Base-by-base conservation (phyloP, 2,797 vertebrate species). In the Centropyge bicolor region DNA sequence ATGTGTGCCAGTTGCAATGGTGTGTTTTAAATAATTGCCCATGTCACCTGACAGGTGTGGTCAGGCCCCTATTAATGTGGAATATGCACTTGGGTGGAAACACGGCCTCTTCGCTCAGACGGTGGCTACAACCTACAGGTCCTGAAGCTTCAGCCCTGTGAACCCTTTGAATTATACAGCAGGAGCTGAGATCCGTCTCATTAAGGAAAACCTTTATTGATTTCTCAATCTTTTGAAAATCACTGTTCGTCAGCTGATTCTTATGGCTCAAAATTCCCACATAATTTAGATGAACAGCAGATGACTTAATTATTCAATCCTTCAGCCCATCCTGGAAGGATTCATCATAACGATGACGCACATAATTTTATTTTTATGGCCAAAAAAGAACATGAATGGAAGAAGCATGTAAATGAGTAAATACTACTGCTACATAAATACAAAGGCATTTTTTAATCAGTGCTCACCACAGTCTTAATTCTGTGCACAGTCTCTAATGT, bases 201-300 rank as follows among this genome's bases (percentile, higher is more conserved):
- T 95, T 97, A 97, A 96, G 95, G 92, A 96, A 96, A 97, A 78
- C 90, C 84, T 83, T 83, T 91, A 97, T 95, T 96, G 96, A 97
- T 96, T 97, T 96, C 91, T 95, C 76, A 91, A 95, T 97, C 92
- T 88, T 89, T 86, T 87, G 90, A 95, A 91, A 96, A 97, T 95
- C 94, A 95, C 89, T 95, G 93, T 94, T 95, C 94, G 60, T 83
- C 84, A 94, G 94, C 93, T 93, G 93, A 94, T 94, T 95, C 91
- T 87, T 93, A 89, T 82, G 90, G 90, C 88, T 80, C 6, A 86
- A 94, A 87, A 92, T 96, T 96, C 94, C 94, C 94, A 95, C 94
- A 94, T 95, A 94, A 96, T 96, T 95, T 94, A 87, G 86, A 93
- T 90, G 86, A 92, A 93, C 90, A 92, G 91, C 89, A 91, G 90